phyloP scores from a whole-genome alignment of 2,113 vertebrate species.

The Rhinogobius similis region DNA sequence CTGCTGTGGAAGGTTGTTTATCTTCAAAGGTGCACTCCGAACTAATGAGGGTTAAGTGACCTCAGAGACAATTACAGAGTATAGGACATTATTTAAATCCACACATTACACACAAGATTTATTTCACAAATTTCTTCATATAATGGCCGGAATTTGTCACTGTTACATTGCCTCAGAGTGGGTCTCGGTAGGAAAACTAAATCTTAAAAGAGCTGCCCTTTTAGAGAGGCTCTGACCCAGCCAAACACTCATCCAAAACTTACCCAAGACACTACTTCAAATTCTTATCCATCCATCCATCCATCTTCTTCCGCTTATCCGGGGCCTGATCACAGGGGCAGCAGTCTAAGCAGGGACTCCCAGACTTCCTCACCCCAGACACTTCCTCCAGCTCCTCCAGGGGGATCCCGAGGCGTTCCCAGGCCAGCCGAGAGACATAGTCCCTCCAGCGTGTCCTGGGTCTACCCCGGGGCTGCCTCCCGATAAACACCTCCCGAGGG shows the following conservation, averaged over 20 bases:
- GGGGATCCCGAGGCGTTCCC: no score
- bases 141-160: constrained; percentile 6
- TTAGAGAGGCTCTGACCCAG: neutral
- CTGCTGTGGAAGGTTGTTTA: constrained; percentile 2
- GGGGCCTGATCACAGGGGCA: no score
- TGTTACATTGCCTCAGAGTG: neutral
- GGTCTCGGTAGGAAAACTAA: neutral
- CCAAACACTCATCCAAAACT: neutral
- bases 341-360: no score
- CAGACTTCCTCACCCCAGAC: no score
- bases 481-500: no score
- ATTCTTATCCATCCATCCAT: no score
- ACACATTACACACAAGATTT: constrained; percentile 11
- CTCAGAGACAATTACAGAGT: neutral
- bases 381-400: no score
- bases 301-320: no score
- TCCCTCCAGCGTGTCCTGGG: no score
- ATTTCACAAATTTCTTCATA: neutral
- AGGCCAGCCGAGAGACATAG: no score
- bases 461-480: no score
- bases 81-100: neutral
- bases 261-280: no score
- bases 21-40: constrained; percentile 6
- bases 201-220: neutral
- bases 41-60: constrained; percentile 16